A percentile compares a stretch with the other conserved stretches of the same genome.
phyloP scores from a whole-genome alignment of 2,797 vertebrate species.

The Fratercula arctica region DNA sequence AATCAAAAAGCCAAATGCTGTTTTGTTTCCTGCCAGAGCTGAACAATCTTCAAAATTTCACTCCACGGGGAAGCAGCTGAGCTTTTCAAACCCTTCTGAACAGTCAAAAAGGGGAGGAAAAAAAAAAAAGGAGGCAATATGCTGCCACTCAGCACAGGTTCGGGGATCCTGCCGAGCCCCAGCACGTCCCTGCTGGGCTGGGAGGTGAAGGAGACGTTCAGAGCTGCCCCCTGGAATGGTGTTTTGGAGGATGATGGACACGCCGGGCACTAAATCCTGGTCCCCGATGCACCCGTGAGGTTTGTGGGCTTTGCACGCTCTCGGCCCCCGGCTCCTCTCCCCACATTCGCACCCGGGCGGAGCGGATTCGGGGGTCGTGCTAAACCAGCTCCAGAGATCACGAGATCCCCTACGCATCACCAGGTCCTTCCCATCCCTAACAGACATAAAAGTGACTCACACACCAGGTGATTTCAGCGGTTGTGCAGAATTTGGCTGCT shows the following conservation, averaged over 20 bases:
- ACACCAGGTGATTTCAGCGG: constrained; percentile 54
- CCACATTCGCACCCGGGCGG: background rate
- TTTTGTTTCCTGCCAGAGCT: constrained; percentile 13
- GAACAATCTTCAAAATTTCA: background rate
- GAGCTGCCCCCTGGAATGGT: background rate
- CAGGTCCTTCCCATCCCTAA: constrained; percentile 9
- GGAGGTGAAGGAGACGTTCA: background rate
- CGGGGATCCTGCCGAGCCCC: background rate
- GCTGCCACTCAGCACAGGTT: background rate
- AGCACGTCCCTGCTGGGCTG: accelerated
- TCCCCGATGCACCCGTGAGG: background rate
- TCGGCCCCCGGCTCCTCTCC: background rate
- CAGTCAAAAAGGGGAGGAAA: background rate
- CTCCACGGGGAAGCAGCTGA: constrained; percentile 7
- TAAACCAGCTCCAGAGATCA: background rate
- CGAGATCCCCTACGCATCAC: background rate
- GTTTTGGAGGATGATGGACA: background rate
- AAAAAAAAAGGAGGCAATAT: background rate
- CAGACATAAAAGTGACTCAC: constrained; percentile 65
- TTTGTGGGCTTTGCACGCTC: background rate
- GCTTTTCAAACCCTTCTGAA: constrained; percentile 1
- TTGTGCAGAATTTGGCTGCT: constrained; percentile 51
- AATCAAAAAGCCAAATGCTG: constrained; percentile 22
- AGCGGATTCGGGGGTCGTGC: background rate
- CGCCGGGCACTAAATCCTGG: accelerated